Base-by-base conservation (phyloP, 2,113 vertebrate species). In the Pica pica region DNA sequence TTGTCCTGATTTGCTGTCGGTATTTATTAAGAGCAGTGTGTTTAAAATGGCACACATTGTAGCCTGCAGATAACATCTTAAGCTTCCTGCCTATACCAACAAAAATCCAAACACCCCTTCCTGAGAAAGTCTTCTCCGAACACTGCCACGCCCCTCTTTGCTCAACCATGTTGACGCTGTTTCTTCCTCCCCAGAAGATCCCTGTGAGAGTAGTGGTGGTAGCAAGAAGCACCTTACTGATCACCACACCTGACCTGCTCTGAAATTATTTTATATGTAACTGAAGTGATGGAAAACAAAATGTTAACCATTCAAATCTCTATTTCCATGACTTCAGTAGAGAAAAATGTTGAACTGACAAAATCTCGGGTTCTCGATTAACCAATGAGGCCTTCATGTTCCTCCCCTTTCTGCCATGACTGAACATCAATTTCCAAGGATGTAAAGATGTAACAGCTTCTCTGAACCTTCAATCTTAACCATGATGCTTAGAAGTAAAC, bases 1-100 rank as follows among this genome's bases (percentile, higher is more conserved):
- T 96, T 96, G 95, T 90, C 96, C 97, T 96, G 95, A 96, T 97
- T 97, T 94, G 82, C 97, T 97, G 97, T 97, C 97, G 68, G 88
- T 96, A 96, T 95, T 96, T 97, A 97, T 97, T 97, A 97, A 96
- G 97, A 97, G 76, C 87, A 94, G 81, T 91, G 86, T 93, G 94
- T 94, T 97, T 95, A 95, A 96, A 96, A 96, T 90, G 97, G 92
- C 96, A 96, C 94, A 94, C 93, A 94, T 71, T 78, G 76, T 97
- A 94, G 96, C 96, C 97, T 91, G 92, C 70, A 96, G 97, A 97
- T 94, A 98, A 88, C 83, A 85, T 96, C 97, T 96, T 97, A 94
- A 93, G 95, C 90, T 96, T 95, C 75, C 82, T 91, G 81, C 80
- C 84, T 87, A 82, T 87, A 93, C 77, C 55, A 94, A 95, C 80